phyloP scores from a whole-genome alignment of 2,113 vertebrate species.

The Centropus unirufus region DNA sequence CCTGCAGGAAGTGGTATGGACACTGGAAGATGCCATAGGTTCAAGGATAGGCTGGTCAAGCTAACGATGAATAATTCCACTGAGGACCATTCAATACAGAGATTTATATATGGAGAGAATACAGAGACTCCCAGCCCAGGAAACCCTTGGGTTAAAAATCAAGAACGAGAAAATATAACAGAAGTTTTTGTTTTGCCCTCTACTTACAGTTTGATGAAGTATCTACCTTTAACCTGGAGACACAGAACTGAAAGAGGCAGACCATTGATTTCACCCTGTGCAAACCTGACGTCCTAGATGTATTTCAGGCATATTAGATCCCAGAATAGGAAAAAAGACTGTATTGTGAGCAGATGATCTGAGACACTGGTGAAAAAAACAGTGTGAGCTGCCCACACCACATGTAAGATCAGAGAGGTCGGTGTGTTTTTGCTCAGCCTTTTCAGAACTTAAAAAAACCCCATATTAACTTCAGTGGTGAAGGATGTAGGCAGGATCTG shows the following conservation, averaged over 20 bases:
- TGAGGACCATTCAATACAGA: neutral
- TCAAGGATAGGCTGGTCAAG: neutral
- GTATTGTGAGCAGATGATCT: neutral
- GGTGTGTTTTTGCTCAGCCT: neutral
- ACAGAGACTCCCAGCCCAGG: neutral
- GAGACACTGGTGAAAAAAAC: neutral
- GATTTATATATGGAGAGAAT: neutral
- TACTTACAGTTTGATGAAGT: neutral
- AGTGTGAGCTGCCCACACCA: neutral
- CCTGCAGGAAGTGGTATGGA: neutral
- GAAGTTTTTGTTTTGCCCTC: neutral
- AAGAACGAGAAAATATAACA: neutral
- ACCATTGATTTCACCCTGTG: neutral
- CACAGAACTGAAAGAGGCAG: neutral
- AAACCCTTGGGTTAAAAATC: neutral
- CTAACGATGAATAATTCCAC: neutral
- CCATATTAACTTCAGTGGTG: neutral
- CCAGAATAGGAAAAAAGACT: conserved; percentile 13
- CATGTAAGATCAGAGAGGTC: neutral
- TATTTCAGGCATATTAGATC: neutral
- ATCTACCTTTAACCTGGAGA: neutral
- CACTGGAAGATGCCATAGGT: neutral
- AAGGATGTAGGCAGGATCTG: neutral
- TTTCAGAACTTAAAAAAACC: neutral
- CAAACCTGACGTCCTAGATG: neutral